Evolutionary conservation across 1,140 invertebrate species (phyloP).

Genomic region (Saccostrea cuccullata): DNA sequence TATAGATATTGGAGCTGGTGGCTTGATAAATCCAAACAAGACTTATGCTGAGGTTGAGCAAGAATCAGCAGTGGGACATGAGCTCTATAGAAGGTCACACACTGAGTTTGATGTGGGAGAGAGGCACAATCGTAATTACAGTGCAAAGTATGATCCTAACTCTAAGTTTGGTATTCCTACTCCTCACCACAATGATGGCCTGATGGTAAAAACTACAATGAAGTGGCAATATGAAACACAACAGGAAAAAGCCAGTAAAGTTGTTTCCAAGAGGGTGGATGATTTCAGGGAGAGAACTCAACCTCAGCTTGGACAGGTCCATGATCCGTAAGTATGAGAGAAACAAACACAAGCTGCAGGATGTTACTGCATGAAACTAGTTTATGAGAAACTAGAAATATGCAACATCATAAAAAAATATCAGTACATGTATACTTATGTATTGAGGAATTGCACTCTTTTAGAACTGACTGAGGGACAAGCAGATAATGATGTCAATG

Average conservation of each 20-base stretch:
- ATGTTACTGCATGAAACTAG: background rate
- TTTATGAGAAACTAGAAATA: too few relatives aligned
- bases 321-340: conserved; percentile 76
- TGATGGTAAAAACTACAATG: conserved; percentile 66
- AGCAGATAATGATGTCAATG: too few relatives aligned
- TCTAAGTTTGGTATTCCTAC: conserved; percentile 74
- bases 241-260: conserved; percentile 71
- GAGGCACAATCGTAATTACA: conserved; percentile 71
- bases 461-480: too few relatives aligned
- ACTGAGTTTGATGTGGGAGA: conserved; percentile 75
- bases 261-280: conserved; percentile 76
- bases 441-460: too few relatives aligned
- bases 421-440: too few relatives aligned
- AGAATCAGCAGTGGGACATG: conserved; percentile 72
- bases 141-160: conserved; percentile 62
- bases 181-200: conserved; percentile 76
- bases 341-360: background rate
- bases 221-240: conserved; percentile 75
- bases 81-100: conserved; percentile 74
- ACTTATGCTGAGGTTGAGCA: conserved; percentile 72
- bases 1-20: conserved; percentile 75
- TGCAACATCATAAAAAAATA: too few relatives aligned
- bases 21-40: conserved; percentile 76
- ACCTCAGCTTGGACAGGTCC: conserved; percentile 74
- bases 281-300: conserved; percentile 76